phyloP scores from a whole-genome alignment of 2,888 invertebrate species.

The Pomacea canaliculata region DNA sequence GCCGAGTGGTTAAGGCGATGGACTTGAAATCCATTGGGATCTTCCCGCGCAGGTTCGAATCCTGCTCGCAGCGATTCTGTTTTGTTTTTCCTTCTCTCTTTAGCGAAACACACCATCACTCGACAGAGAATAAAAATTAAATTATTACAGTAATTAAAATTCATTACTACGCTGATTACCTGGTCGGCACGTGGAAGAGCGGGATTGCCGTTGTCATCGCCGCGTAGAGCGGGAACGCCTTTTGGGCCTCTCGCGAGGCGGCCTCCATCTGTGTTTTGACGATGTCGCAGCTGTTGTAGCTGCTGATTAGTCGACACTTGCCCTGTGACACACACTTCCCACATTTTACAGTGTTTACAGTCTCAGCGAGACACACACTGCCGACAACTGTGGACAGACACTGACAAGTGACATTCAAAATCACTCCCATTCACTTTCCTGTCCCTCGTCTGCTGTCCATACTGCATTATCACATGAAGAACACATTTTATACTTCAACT shows the following conservation, averaged over 20 bases:
- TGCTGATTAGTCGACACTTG: conserved; percentile 27
- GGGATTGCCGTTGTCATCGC: conserved; percentile 26
- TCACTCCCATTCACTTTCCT: not conserved
- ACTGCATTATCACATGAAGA: too few relatives aligned
- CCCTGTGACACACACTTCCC: conserved; percentile 12
- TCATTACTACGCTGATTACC: too few relatives aligned
- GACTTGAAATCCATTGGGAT: conserved; percentile 75
- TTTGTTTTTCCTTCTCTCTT: not conserved
- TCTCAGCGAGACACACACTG: not conserved
- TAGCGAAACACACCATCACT: not conserved
- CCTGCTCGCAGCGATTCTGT: conserved; percentile 28
- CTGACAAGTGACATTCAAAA: not conserved
- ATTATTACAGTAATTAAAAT: too few relatives aligned
- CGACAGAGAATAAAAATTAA: too few relatives aligned
- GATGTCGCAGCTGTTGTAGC: conserved; percentile 20
- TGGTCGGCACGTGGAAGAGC: too few relatives aligned
- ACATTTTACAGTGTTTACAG: not conserved
- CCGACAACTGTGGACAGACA: not conserved
- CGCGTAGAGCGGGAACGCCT: conserved; percentile 49
- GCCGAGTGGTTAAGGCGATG: conserved; percentile 69
- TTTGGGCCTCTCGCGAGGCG: conserved; percentile 33
- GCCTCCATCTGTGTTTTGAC: conserved; percentile 9
- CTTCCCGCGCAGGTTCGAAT: conserved; percentile 30
- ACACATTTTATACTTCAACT: conserved; percentile 20
- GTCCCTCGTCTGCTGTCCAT: too few relatives aligned